Base-by-base conservation (phyloP, 37 sponge, comb jelly and placozoan species). In the Mnemiopsis leidyi region DNA sequence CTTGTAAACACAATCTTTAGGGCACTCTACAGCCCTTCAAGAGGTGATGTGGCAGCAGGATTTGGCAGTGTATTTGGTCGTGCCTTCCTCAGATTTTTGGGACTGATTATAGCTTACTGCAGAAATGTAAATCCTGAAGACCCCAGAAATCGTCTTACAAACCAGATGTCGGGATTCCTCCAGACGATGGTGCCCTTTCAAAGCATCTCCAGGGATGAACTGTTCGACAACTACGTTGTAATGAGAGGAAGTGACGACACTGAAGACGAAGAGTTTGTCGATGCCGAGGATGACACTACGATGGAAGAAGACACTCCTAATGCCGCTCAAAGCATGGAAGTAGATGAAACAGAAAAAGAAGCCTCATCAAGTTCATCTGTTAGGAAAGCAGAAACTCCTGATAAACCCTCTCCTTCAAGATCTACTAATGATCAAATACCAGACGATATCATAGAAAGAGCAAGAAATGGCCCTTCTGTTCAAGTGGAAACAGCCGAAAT, bases 191-290 rank as follows among this genome's bases (percentile, higher is more conserved):
- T 77, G 36, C 79, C 79, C 18, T 77, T 34, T 36, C 34, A 34
- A 36, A 77, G 36, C 36, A 77, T 77, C 3, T 26, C 26, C 20
- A 26, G 79, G 36, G 79, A 31, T 13, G 79, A 77, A 32, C 36
- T 77, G 36, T 77, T 31, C 79, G 79, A 77, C 32, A 77, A 77
- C 79, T 77, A 77, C 18, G 79, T 77, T 26, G 79, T 77, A 32
- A 77, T 18, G 2, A 33, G 79, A 32, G 79, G 32, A 13, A 34
- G 20, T 77, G 79, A 77, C 35, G 79, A 77, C 35, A 77, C 79
- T 77, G 90, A 85, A 37, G 90, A 85, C 24, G 90, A 85, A 37
- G 90, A 85, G 48, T 85, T 85, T 85, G 90, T 85, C 38, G 90
- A 85, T 39, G 90, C 90, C 5, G 40, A 40, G 23, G 90, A 40